phyloP scores from a whole-genome alignment of 2,888 invertebrate species.

The Rhorus exstirpatorius region DNA sequence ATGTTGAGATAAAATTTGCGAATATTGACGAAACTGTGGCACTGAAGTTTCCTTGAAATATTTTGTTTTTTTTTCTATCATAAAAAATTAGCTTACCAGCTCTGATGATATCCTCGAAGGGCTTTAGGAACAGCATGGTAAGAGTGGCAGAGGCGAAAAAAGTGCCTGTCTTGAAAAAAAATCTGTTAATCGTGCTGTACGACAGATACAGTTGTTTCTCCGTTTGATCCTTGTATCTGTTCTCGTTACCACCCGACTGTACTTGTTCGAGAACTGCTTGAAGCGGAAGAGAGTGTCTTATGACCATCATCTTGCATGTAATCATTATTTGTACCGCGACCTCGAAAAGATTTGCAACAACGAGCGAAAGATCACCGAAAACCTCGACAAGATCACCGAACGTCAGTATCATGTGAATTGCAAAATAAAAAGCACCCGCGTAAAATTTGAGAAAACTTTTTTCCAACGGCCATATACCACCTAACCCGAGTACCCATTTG shows the following conservation, averaged over 20 bases:
- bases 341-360: slow-evolving; percentile 50
- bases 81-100: slow-evolving; percentile 33
- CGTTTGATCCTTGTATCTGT: slow-evolving; percentile 14
- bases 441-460: slow-evolving; percentile 17
- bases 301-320: slow-evolving; percentile 10
- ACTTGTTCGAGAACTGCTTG: neutral
- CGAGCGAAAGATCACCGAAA: slow-evolving; percentile 28
- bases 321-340: slow-evolving; percentile 18
- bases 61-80: neutral
- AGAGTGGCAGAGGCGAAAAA: neutral
- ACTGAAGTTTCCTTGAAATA: no score
- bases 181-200: slow-evolving; percentile 22
- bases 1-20: no score
- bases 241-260: neutral
- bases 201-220: slow-evolving; percentile 31
- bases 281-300: slow-evolving; percentile 1
- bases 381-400: slow-evolving; percentile 29
- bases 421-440: slow-evolving; percentile 23
- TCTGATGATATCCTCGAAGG: slow-evolving; percentile 19
- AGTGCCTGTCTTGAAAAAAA: slow-evolving; percentile 1
- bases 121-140: neutral
- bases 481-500: slow-evolving; percentile 15
- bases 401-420: slow-evolving; percentile 30
- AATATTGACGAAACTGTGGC: no score
- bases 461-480: slow-evolving; percentile 42